Base-by-base conservation (phyloP, 2,113 vertebrate species). In the Engraulis encrasicolus region DNA sequence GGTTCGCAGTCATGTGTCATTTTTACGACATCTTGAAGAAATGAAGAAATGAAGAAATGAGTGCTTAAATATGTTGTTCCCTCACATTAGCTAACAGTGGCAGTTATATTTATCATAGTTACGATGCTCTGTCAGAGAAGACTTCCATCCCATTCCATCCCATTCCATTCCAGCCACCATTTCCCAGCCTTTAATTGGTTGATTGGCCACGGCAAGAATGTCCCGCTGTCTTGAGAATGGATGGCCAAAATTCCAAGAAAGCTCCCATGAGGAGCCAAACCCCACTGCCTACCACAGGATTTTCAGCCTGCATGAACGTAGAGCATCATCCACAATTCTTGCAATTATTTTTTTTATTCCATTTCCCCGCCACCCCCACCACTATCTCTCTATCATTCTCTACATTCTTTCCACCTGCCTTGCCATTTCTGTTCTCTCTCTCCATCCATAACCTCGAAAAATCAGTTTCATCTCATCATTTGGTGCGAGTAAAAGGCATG, bases 101-200 rank as follows among this genome's bases (percentile, higher is more conserved):
- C 34, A 74, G 34, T 85, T 66, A 61, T 93, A 94, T 93, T 93
- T 85, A 93, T 94, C 92, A 94, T 93, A 89, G 92, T 95, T 95
- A 94, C 93, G 93, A 93, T 89, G 89, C 58, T 34, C 71, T 92
- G 93, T 92, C 91, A 91, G 91, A 88, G 90, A 89, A 86, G 77
- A 86, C 89, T 91, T 89, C 88, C 87, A 87, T 78, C 88, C 87
- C 91, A 83, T n/a, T n/a, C 84, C 86, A 80, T 86, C 78, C 86
- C 23, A 71, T 84, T 89, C 82, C 89, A 91, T 84, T 90, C 89
- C 83, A 91, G 89, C 86, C 87, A 86, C 86, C 87, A 85, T 90
- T 93, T 93, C 92, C 88, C 87, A 86, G 85, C 88, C 92, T 89
- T 91, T 95, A 95, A 95, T 95, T 94, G 93, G 92, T 90, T 94